phyloP scores from a whole-genome alignment of 2,113 vertebrate genomes.

The Deroptyus accipitrinus region DNA sequence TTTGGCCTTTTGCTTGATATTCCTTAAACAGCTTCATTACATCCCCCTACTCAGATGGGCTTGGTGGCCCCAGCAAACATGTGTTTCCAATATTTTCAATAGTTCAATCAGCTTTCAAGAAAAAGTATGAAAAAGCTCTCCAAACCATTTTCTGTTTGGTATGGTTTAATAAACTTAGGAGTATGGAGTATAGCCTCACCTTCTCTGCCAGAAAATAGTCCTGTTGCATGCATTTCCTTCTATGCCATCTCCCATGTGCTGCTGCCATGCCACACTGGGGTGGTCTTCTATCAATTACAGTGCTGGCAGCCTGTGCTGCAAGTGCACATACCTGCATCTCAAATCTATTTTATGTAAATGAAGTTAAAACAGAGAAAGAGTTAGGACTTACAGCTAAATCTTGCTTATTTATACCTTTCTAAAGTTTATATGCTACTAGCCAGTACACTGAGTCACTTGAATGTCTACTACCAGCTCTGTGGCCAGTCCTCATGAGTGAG shows the following conservation, averaged over 20 bases:
- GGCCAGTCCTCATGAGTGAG: not conserved
- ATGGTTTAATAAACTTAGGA: not conserved
- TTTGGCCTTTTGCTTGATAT: not conserved
- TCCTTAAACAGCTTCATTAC: slow-evolving; percentile 19
- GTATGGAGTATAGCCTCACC: not conserved
- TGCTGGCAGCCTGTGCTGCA: not conserved
- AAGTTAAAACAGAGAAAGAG: not conserved
- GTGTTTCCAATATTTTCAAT: slow-evolving; percentile 49
- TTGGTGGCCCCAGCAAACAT: slow-evolving; percentile 10
- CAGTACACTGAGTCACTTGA: not conserved
- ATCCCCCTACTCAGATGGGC: not conserved
- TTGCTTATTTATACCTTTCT: not conserved
- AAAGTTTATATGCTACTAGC: not conserved
- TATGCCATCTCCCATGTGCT: fast-evolving
- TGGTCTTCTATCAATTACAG: not conserved
- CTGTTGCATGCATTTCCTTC: not conserved
- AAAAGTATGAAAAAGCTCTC: not conserved
- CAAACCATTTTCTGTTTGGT: not conserved
- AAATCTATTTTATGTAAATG: not conserved
- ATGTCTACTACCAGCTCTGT: not conserved
- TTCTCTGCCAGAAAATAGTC: not conserved
- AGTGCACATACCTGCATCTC: not conserved
- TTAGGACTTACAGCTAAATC: not conserved
- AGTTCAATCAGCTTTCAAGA: not conserved
- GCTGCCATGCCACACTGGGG: fast-evolving